Base-by-base conservation (phyloP, 2,797 vertebrate species). In the Myotis daubentonii region DNA sequence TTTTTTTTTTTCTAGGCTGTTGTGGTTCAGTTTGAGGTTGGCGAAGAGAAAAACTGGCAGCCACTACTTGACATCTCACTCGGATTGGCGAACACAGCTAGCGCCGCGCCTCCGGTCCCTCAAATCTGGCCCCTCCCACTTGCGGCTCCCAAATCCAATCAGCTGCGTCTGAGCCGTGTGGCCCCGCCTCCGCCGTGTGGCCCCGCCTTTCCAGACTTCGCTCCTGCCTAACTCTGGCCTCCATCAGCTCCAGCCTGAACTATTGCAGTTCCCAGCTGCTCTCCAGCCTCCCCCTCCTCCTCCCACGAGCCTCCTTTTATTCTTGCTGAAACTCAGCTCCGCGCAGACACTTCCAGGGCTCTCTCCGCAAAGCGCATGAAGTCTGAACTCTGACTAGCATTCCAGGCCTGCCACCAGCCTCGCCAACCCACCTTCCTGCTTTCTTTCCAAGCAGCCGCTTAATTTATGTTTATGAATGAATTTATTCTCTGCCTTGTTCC, bases 11-110 rank as follows among this genome's bases (percentile, higher is more conserved):
- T 28, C 76, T 15, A 15, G 19, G 75, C 20, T 44, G 38, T 62
- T n/a, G n/a, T 74, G 49, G 70, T 51, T 87, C 71, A 15, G 7
- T 55, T 60, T 15, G 72, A 88, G 41, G 28, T 23, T 12, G 13
- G 33, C 15, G 2, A 5, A 47, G 57, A 49, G 20, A 41, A 70
- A 81, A 74, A 44, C 19, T 10, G 25, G 25, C 57, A 30, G 49
- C 76, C 38, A 16, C 41, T 4, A 2, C 3, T 4, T 38, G 7
- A 11, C 70, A 2, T 20, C 41, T 51, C 44, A 17, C 30, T 6
- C 36, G 16, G 49, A 19, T 0, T 0, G 5, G 44, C 16, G 11
- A 15, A 9, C 3, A 0, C 62, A 8, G 0, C 53, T 28, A 41
- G 10, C 2, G 3, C 28, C 1, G 16, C 5, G 25, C 9, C 41